Evolutionary conservation across 2,113 vertebrate genomes (phyloP).

Genomic region (Gallinago undulata): DNA sequence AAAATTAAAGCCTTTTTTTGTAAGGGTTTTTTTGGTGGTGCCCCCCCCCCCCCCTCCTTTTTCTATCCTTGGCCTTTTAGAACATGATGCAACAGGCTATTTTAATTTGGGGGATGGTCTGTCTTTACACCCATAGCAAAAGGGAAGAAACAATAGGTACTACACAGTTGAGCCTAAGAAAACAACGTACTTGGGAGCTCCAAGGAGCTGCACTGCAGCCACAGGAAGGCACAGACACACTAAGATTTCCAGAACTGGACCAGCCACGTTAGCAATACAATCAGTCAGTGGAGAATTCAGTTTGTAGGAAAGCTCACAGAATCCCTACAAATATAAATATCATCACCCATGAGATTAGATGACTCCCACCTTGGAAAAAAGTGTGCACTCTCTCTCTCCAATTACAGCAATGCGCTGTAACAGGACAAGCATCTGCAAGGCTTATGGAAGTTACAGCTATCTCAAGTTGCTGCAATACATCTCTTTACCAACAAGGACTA

Average conservation of each 20-base stretch:
- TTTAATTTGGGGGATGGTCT: not conserved
- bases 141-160: not conserved
- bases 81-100: not conserved
- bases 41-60: not conserved
- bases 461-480: not conserved
- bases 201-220: not conserved
- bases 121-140: not conserved
- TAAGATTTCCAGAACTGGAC: not conserved
- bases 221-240: not conserved
- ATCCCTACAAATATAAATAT: not conserved
- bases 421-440: not conserved
- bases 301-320: not conserved
- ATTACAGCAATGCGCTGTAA: not conserved
- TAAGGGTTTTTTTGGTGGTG: not conserved
- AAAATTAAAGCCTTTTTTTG: not conserved
- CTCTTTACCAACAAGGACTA: not conserved
- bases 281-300: not conserved
- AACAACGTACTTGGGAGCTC: not conserved
- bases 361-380: not conserved
- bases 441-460: not conserved
- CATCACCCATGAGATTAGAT: not conserved
- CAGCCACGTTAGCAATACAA: not conserved
- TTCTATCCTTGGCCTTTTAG: not conserved
- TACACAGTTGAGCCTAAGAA: not conserved
- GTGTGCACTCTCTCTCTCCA: not conserved